phyloP scores from a whole-genome alignment of 2,888 invertebrate species.

The Subacronicta megacephala region DNA sequence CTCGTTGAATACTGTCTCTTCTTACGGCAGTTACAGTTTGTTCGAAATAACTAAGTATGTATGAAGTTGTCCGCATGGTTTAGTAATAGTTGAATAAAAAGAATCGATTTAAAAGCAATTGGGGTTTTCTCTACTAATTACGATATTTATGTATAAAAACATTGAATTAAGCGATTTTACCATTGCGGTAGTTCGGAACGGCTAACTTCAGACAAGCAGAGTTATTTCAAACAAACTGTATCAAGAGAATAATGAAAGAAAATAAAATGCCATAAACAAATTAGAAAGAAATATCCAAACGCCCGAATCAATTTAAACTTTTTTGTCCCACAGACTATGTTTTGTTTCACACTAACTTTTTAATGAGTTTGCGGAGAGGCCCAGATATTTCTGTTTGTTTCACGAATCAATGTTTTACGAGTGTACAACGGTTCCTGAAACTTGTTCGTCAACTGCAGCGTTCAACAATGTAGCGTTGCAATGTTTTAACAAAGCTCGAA shows the following conservation, averaged over 20 bases:
- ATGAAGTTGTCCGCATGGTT: too few species aligned
- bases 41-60: too few species aligned
- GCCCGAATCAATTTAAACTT: conserved; percentile 44
- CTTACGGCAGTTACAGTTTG: too few species aligned
- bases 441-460: conserved; percentile 44
- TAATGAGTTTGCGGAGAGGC: conserved; percentile 36
- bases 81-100: too few species aligned
- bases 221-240: too few species aligned
- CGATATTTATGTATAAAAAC: too few species aligned
- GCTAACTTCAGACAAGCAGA: too few species aligned
- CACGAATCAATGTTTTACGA: conserved; percentile 48
- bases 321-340: conserved; percentile 29
- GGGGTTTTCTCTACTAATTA: too few species aligned
- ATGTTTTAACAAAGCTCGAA: conserved; percentile 57
- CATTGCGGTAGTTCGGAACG: too few species aligned
- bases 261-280: conserved; percentile 27
- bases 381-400: conserved; percentile 25
- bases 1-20: too few species aligned
- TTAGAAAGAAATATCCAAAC: conserved; percentile 22
- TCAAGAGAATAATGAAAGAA: conserved; percentile 6
- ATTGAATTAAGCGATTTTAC: too few species aligned
- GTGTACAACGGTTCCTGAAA: conserved; percentile 39
- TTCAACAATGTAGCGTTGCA: conserved; percentile 53
- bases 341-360: conserved; percentile 40
- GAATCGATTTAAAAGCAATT: too few species aligned